A percentile compares a stretch with the other conserved stretches of the same genome.
Conservation (phyloP, 1,140 invertebrate species). For the Phymastichus coffea region DNA sequence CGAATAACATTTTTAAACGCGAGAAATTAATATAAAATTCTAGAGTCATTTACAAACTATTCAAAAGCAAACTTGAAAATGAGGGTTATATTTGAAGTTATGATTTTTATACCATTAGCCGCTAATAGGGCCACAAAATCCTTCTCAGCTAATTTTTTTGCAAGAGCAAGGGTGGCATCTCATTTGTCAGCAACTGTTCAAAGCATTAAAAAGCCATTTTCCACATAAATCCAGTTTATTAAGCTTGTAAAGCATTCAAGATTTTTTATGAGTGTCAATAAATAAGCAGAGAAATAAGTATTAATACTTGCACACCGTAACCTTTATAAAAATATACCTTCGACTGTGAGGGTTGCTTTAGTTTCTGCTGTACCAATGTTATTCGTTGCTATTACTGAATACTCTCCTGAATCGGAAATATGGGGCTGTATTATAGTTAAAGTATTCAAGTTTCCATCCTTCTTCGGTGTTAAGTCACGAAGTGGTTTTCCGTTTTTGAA, state of each 20-base stretch:
- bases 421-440: constrained; percentile 69
- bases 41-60: neutral
- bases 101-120: constrained; percentile 38
- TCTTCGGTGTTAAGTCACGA: constrained; percentile 59
- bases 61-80: too few relatives aligned
- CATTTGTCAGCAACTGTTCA: constrained; percentile 38
- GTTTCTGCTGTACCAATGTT: constrained; percentile 74
- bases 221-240: too few relatives aligned
- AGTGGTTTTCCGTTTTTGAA: constrained; percentile 73
- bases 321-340: constrained; percentile 63
- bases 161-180: constrained; percentile 32
- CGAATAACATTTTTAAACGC: neutral
- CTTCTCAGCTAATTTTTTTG: constrained; percentile 37
- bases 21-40: neutral
- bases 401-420: constrained; percentile 72
- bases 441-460: constrained; percentile 69
- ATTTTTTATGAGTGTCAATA: too few relatives aligned
- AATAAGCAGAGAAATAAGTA: too few relatives aligned
- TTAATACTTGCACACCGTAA: neutral
- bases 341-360: constrained; percentile 73
- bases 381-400: constrained; percentile 79
- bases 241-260: too few relatives aligned
- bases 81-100: too few relatives aligned
- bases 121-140: constrained; percentile 20
- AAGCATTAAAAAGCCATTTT: too few relatives aligned